phyloP scores from a whole-genome alignment of 2,888 invertebrate species.

The Plagodis pulveraria region DNA sequence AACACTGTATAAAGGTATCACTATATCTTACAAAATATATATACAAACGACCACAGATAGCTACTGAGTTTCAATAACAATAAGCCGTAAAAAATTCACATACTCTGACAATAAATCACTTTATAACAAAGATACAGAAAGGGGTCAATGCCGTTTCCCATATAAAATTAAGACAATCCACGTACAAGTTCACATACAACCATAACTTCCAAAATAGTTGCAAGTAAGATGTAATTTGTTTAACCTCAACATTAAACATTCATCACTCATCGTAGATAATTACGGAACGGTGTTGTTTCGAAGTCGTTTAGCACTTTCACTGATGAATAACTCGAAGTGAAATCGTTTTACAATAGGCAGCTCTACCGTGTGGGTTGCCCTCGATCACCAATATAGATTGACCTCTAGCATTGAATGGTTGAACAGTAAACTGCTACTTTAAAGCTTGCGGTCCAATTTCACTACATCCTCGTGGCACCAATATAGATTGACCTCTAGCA shows the following conservation, averaged over 20 bases:
- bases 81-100: constrained; percentile 16
- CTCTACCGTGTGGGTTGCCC: constrained; percentile 52
- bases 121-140: constrained; percentile 43
- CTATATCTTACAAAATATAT: not conserved
- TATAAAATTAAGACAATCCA: constrained; percentile 7
- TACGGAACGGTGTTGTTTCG: constrained; percentile 56
- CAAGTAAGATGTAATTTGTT: not conserved
- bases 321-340: constrained; percentile 61
- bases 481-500: no score
- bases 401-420: constrained; percentile 28
- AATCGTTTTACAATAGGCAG: constrained; percentile 66
- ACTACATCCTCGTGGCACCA: no score
- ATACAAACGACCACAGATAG: not conserved
- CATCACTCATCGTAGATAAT: constrained; percentile 29
- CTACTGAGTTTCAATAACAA: constrained; percentile 10
- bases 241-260: constrained; percentile 26
- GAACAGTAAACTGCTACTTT: no score
- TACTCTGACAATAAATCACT: constrained; percentile 9
- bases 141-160: constrained; percentile 51
- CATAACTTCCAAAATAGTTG: constrained; percentile 16
- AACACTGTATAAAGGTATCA: no score
- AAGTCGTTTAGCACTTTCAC: constrained; percentile 62
- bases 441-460: no score
- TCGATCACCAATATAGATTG: constrained; percentile 46
- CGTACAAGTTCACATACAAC: constrained; percentile 1